A percentile compares a stretch with the other conserved stretches of the same genome.
Conservation (phyloP, 2,797 vertebrate species). For the Melopsittacus undulatus region DNA sequence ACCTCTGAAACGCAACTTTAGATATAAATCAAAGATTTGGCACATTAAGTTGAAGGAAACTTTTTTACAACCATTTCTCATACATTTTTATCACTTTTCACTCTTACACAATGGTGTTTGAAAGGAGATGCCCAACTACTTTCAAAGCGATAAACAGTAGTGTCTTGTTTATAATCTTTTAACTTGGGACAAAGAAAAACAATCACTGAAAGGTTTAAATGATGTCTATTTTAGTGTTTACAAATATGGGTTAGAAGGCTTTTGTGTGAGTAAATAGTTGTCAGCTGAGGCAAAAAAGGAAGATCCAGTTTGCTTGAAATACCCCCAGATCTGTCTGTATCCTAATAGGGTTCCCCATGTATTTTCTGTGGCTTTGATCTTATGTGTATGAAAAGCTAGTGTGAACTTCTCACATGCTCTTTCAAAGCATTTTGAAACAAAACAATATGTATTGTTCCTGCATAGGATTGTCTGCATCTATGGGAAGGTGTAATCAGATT, state of each 20-base stretch:
- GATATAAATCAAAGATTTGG: background rate
- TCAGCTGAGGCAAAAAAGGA: background rate
- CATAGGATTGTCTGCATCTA: background rate
- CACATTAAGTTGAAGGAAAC: background rate
- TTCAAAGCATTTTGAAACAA: too few species aligned
- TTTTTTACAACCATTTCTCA: background rate
- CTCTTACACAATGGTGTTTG: background rate
- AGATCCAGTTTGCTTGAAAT: background rate
- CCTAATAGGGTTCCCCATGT: background rate
- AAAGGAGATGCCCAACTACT: background rate
- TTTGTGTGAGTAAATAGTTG: background rate
- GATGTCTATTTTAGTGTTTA: background rate
- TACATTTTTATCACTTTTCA: background rate
- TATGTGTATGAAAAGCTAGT: background rate
- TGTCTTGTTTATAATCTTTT: background rate
- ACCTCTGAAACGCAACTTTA: background rate
- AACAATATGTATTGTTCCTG: background rate
- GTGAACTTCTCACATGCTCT: background rate
- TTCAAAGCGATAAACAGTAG: background rate
- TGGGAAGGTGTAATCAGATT: background rate
- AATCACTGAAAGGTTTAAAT: background rate
- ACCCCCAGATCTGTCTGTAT: background rate
- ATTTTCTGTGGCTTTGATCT: background rate
- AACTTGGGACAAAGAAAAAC: background rate
- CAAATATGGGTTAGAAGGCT: background rate